Conservation (phyloP, 2,113 vertebrate genomes). For the Brachirus orientalis region DNA sequence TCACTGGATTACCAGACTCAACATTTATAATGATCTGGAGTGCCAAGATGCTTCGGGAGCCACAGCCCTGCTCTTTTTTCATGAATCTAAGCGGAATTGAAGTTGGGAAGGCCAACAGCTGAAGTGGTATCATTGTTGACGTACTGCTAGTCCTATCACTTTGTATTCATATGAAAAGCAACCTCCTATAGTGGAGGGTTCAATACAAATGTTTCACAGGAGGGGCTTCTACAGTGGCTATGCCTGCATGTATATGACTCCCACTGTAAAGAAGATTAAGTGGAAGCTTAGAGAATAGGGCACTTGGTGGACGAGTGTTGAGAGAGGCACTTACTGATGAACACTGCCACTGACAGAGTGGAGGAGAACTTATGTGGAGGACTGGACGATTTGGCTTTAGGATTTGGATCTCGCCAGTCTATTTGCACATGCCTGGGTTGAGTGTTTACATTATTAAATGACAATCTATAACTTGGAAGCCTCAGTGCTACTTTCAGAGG, state of each 20-base stretch:
- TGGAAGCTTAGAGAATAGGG: constrained; percentile 36
- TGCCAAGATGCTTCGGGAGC: constrained; percentile 59
- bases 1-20: constrained; percentile 26
- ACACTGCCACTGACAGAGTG: constrained; percentile 46
- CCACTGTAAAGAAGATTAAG: constrained; percentile 36
- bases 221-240: constrained; percentile 30
- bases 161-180: background rate
- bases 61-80: constrained; percentile 62
- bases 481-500: constrained; percentile 26
- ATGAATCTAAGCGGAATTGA: constrained; percentile 2
- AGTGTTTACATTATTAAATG: too few relatives aligned
- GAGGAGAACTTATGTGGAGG: constrained; percentile 44
- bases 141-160: too few relatives aligned
- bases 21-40: constrained; percentile 47
- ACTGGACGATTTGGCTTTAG: constrained; percentile 28
- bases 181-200: constrained; percentile 6
- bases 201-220: background rate
- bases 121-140: constrained; percentile 5
- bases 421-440: background rate
- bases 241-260: constrained; percentile 33
- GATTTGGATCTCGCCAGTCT: background rate
- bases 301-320: constrained; percentile 12
- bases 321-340: constrained; percentile 60
- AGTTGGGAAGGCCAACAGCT: constrained; percentile 1
- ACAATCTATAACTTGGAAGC: background rate